Conservation (phyloP, 2,888 invertebrate species). For the Osmoderma eremita region DNA sequence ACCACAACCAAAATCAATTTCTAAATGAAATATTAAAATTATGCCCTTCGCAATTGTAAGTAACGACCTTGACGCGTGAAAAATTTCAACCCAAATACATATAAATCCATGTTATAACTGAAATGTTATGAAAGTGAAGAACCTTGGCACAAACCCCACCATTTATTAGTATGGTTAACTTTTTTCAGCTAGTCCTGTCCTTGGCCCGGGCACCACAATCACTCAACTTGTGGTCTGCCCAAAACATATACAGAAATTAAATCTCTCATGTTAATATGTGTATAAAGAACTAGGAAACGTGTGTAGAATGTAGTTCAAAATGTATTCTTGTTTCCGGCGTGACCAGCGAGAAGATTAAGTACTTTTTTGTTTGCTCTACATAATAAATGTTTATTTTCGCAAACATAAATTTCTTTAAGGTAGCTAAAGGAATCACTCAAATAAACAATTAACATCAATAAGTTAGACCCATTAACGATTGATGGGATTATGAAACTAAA, state of each 20-base stretch:
- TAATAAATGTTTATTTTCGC: no score
- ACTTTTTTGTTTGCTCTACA: no score
- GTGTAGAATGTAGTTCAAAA: no score
- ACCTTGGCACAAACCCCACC: conserved; percentile 15
- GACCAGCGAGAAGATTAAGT: no score
- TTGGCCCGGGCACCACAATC: conserved; percentile 20
- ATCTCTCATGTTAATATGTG: not conserved
- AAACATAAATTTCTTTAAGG: no score
- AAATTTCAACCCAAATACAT: conserved; percentile 6
- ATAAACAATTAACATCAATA: no score
- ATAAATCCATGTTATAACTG: not conserved
- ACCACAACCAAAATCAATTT: not conserved
- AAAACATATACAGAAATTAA: conserved; percentile 10
- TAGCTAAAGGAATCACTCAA: no score
- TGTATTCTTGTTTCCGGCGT: no score
- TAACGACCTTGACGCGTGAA: not conserved
- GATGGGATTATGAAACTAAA: no score
- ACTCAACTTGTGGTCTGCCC: conserved; percentile 2
- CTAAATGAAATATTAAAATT: not conserved
- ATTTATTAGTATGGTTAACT: conserved; percentile 17
- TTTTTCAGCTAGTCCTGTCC: conserved; percentile 25
- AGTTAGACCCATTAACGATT: no score
- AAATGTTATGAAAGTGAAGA: conserved; percentile 22
- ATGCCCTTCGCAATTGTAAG: not conserved
- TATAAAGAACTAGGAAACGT: no score